Evolutionary conservation across 2,797 vertebrate genomes (phyloP).

Genomic region (Pangasius krempfi): DNA sequence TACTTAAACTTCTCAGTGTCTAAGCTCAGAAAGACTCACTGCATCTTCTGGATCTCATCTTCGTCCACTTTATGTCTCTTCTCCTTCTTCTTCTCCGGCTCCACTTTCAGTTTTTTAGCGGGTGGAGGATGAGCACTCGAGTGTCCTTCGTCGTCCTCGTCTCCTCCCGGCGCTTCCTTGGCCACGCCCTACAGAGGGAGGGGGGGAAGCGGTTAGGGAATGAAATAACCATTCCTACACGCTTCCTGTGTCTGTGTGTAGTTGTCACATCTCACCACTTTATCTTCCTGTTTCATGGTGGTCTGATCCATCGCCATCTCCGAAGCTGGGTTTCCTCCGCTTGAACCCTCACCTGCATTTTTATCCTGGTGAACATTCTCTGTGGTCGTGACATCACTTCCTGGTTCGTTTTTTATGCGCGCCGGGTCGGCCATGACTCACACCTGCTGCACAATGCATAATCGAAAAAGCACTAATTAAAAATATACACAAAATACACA

Average conservation of each 20-base stretch:
- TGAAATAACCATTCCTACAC: background rate
- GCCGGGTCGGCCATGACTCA: constrained; percentile 79
- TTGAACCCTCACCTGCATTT: constrained; percentile 29
- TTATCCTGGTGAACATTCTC: constrained; percentile 59
- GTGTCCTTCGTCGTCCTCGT: constrained; percentile 82
- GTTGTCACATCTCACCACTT: constrained; percentile 1
- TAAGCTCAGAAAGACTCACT: constrained; percentile 80
- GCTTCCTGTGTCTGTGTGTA: constrained; percentile 44
- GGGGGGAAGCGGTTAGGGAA: background rate
- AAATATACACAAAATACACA: background rate
- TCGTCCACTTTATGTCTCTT: constrained; percentile 97
- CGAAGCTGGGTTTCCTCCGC: background rate
- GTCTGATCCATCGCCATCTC: background rate
- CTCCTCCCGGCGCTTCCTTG: constrained; percentile 66
- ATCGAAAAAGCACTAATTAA: no score
- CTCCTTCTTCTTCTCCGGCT: constrained; percentile 92
- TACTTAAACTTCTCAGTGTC: background rate
- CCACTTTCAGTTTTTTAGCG: constrained; percentile 86
- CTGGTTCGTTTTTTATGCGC: constrained; percentile 66
- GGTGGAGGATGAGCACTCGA: constrained; percentile 67
- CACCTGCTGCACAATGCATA: background rate
- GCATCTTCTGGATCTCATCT: constrained; percentile 99
- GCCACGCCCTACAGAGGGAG: background rate
- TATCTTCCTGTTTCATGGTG: constrained; percentile 49
- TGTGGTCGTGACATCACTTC: background rate